Percentiles rank a stretch among this genome's conserved stretches.
Conservation (phyloP, 2,113 vertebrate species). For the Globicephala melas region DNA sequence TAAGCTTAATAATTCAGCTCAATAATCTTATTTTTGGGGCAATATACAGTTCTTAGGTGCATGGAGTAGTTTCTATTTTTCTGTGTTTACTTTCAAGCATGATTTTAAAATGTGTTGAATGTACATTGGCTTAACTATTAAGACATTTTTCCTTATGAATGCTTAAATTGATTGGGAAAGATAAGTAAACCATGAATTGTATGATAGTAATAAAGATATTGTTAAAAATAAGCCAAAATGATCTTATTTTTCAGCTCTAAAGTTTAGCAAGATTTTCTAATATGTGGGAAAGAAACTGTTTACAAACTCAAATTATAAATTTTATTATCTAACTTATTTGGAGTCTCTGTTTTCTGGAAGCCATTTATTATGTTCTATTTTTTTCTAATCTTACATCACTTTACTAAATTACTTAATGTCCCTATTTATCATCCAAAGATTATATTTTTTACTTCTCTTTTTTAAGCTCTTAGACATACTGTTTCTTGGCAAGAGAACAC, state of each 20-base stretch:
- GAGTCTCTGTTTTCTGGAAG: background rate
- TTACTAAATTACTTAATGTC: background rate
- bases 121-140: background rate
- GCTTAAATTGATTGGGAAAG: background rate
- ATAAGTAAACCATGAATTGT: background rate
- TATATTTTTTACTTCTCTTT: background rate
- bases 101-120: conserved; percentile 7
- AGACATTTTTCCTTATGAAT: conserved; percentile 16
- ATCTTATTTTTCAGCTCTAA: background rate
- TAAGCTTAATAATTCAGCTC: conserved; percentile 20
- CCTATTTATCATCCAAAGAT: background rate
- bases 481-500: background rate
- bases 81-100: background rate
- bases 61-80: background rate
- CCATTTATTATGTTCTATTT: background rate
- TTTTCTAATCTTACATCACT: background rate
- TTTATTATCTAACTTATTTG: background rate
- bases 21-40: background rate
- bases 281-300: background rate
- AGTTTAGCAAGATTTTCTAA: background rate
- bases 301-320: background rate
- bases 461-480: background rate
- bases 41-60: background rate
- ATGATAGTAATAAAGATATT: background rate
- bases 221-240: background rate